Evolutionary conservation across 2,797 vertebrate genomes (phyloP), one percentile per base, ranked within the genome.

Genomic region (Melopsittacus undulatus): DNA sequence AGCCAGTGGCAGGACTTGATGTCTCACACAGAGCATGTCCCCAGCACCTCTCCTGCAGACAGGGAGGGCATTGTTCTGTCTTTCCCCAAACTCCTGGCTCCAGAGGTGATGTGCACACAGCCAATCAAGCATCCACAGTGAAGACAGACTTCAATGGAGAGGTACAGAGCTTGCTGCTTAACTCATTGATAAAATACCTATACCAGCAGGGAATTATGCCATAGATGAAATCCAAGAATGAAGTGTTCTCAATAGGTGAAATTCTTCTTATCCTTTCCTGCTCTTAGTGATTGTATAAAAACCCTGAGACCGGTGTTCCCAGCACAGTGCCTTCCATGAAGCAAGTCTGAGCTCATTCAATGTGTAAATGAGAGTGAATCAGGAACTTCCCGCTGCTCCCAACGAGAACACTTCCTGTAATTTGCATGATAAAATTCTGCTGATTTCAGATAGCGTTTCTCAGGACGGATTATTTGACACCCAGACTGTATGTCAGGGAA

Each of bases 361-460:
- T 24, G 91, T 57, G 89, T 66, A 76, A 96, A 91, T 93, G 96
- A 94, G 94, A 91, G 94, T 43, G 80, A 96, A 95, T 96, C 96
- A 96, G 95, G 93, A 97, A 62, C 87, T 94, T 94, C 97, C 97
- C 38, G 48, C 98, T 97, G 97, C 51, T 96, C 87, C 92, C 96
- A 90, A 90, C 57, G n/a, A 96, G 94, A 96, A 94, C 92, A 79
- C 96, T 96, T 94, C 94, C 97, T 96, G 90, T 80, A 94, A 97
- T 97, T 97, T 97, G 95, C 96, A 95, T 96, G 95, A 94, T 94
- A 94, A 97, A 96, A 97, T 97, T 96, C 95, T 94, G 85, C 96
- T 97, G 97, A 97, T 97, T 97, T 95, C 95, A 97, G 96, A 94
- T n/a, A 82, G 90, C 52, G 4, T 91, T 96, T 77, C 91, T 94